Base-by-base conservation (phyloP, 2,113 vertebrate genomes). In the Oxygymnocypris stewartii region DNA sequence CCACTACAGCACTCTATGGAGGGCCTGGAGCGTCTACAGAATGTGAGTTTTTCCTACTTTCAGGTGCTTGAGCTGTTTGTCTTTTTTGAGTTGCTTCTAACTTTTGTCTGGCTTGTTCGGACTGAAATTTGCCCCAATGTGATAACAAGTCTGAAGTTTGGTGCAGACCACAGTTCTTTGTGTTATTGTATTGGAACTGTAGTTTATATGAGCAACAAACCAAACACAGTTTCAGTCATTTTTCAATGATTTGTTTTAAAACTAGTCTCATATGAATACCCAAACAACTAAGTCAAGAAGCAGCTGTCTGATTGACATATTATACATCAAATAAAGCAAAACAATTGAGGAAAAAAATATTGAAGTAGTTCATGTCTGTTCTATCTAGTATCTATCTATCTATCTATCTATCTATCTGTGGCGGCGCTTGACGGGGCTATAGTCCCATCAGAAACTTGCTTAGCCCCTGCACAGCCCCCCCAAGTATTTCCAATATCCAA, bases 21-120 rank as follows among this genome's bases (percentile, higher is more conserved):
- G 90, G 59, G 63, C 85, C 86, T 16, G 14, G 73, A 80, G 83
- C 54, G 51, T 57, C 88, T 9, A 89, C 89, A 83, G 63, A 89
- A 78, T 87, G 95, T 95, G 91, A 95, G 95, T 94, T 63, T 87
- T 87, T 12, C 2, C 16, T 18, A 31, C 61, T 81, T 37, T 31
- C 10, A 59, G 25, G 28, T 82, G 63, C 18, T 65, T 79, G 4
- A 63, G n/a, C n/a, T 65, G n/a, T 79, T 79, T 80, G 14, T 23
- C 7, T 13, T 59, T 2, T 69, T n/a, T 69, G 0, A 47, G 3
- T 40, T 20, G 3, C 42, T 71, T 85, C 28, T 20, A 3, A 47
- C 28, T 35, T 78, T 51, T 65, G 49, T 18, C 31, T 16, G 11
- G 31, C 44, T 71, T 67, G 65, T 57, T 49, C 20, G 28, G 31